phyloP scores from a whole-genome alignment of 2,888 invertebrate genomes.

The Tetropium fuscum region DNA sequence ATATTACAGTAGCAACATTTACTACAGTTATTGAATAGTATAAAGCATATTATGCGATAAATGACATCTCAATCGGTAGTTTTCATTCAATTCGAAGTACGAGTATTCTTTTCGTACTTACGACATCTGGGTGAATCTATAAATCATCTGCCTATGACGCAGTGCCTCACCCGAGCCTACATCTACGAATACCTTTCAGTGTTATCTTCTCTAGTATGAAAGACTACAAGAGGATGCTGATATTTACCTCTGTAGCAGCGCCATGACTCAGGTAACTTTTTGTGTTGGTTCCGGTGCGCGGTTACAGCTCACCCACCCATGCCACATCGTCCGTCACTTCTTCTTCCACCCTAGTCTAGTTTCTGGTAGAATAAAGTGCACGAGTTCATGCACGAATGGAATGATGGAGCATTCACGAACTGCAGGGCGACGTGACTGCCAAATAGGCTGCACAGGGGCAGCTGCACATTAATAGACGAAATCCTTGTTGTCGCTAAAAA shows the following conservation, averaged over 20 bases:
- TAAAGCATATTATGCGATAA: no score
- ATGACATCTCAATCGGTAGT: no score
- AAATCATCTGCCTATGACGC: conserved; percentile 14
- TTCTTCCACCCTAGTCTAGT: conserved; percentile 2
- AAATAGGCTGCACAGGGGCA: conserved; percentile 5
- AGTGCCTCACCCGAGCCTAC: conserved; percentile 12
- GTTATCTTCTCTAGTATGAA: conserved; percentile 14
- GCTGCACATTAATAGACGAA: neutral
- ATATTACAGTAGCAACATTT: no score
- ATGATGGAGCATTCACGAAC: conserved; percentile 23
- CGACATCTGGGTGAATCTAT: neutral
- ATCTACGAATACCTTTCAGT: conserved; percentile 9
- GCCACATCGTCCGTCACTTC: conserved; percentile 14
- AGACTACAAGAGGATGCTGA: conserved; percentile 21
- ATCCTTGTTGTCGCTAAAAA: no score
- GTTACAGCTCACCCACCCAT: conserved; percentile 21
- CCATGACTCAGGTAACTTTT: conserved; percentile 9
- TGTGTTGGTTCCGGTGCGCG: conserved; percentile 22
- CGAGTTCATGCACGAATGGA: conserved; percentile 21
- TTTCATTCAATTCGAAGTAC: no score
- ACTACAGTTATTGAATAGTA: no score
- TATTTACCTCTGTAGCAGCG: conserved; percentile 7
- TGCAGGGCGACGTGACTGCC: conserved; percentile 1
- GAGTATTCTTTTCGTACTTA: no score
- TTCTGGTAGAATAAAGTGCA: conserved; percentile 10